These are phyloP conservation scores for Marronus borbonicus DNA, from an alignment of 2,888 invertebrate genomes.

Conservation along the genomic window DNA sequence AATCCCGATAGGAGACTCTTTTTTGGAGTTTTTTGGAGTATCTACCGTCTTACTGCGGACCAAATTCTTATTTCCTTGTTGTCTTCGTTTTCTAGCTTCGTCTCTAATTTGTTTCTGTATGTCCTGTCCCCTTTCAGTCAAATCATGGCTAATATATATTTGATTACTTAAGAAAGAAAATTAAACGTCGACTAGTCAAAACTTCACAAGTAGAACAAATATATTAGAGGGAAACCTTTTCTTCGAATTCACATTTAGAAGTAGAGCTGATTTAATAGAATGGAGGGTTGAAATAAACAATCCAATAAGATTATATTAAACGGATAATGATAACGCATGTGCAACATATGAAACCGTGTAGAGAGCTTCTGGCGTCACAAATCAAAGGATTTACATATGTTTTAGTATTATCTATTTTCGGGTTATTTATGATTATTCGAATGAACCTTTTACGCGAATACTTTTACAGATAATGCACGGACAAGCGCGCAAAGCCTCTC, in stretches of 20 bases:
- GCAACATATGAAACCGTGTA: no score
- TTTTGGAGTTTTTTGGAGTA: neutral
- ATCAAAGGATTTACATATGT: neutral
- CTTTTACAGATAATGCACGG: neutral
- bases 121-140: neutral
- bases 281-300: no score
- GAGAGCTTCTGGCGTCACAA: neutral
- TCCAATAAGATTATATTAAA: no score
- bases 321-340: no score
- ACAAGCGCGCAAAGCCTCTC: conserved; percentile 22
- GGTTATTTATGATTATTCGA: neutral
- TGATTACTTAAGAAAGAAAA: no score
- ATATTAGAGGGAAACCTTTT: no score
- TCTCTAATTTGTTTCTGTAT: conserved; percentile 6
- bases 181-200: no score
- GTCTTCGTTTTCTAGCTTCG: conserved; percentile 3
- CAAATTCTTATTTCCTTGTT: neutral
- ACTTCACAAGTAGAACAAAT: no score
- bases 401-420: neutral
- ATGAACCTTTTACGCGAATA: neutral
- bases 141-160: neutral
- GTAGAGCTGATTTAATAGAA: no score
- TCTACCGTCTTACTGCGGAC: neutral
- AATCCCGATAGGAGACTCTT: neutral
- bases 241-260: no score